Percentiles rank a stretch among this genome's conserved stretches.
Evolutionary conservation across 2,888 invertebrate species (phyloP).

Genomic region (Nebria salina): DNA sequence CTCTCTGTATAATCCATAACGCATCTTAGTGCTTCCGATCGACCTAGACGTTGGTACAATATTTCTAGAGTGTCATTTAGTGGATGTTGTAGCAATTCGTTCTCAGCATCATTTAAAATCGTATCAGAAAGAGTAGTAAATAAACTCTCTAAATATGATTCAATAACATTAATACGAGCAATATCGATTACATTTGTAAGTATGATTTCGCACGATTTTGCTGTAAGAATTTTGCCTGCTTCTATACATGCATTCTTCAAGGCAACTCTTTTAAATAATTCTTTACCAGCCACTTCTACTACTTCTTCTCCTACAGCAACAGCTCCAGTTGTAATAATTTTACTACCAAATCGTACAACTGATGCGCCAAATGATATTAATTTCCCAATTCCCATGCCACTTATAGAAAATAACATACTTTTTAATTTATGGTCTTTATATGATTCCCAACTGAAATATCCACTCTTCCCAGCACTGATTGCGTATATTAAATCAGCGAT

Average conservation of each 20-base stretch:
- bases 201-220: slow-evolving; percentile 45
- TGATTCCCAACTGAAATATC: slow-evolving; percentile 50
- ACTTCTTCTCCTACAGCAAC: slow-evolving; percentile 33
- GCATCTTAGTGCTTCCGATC: slow-evolving; percentile 19
- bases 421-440: slow-evolving; percentile 48
- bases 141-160: slow-evolving; percentile 43
- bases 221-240: slow-evolving; percentile 38
- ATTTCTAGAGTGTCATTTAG: slow-evolving; percentile 15
- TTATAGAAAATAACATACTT: slow-evolving; percentile 45
- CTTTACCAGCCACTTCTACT: slow-evolving; percentile 29
- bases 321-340: slow-evolving; percentile 31
- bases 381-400: slow-evolving; percentile 38
- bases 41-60: slow-evolving; percentile 31
- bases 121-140: slow-evolving; percentile 36
- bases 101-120: slow-evolving; percentile 32
- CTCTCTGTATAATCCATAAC: slow-evolving; percentile 40
- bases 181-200: slow-evolving; percentile 36
- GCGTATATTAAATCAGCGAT: slow-evolving; percentile 51
- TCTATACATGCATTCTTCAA: slow-evolving; percentile 31
- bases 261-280: slow-evolving; percentile 32
- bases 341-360: slow-evolving; percentile 45
- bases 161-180: slow-evolving; percentile 38
- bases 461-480: slow-evolving; percentile 39
- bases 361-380: slow-evolving; percentile 41
- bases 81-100: slow-evolving; percentile 18